A percentile compares a stretch with the other conserved stretches of the same genome.
These are phyloP conservation scores for Barypeithes pellucidus DNA, from an alignment of 2,888 invertebrate species.

Conservation along the genomic window DNA sequence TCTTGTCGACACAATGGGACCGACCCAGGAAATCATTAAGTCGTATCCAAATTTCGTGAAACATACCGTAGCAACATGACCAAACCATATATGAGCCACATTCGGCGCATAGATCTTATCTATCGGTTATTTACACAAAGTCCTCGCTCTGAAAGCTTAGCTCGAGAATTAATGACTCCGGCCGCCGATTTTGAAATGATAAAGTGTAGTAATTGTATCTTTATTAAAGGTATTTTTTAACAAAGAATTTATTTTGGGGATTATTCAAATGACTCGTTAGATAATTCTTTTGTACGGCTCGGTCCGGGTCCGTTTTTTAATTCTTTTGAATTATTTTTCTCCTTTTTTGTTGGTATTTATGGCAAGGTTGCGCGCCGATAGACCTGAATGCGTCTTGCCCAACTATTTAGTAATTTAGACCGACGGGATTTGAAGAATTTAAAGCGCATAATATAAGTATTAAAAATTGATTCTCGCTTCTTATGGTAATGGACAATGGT, in stretches of 20 bases:
- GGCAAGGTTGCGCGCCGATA: constrained; percentile 39
- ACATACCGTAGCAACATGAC: no score
- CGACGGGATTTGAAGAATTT: constrained; percentile 30
- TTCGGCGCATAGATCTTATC: constrained; percentile 59
- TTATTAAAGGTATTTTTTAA: constrained; percentile 65
- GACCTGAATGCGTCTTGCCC: constrained; percentile 36
- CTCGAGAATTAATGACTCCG: constrained; percentile 67
- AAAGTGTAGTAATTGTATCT: constrained; percentile 67
- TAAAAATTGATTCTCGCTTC: constrained; percentile 20
- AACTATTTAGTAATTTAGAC: constrained; percentile 26
- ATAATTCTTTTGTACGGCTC: constrained; percentile 48
- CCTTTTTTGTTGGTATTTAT: constrained; percentile 49
- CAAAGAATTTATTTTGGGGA: constrained; percentile 57
- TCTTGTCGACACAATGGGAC: no score
- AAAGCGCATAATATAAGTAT: background rate
- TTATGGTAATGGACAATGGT: background rate
- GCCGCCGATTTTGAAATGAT: constrained; percentile 67
- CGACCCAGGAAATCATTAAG: no score
- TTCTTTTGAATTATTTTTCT: constrained; percentile 44
- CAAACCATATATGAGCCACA: constrained; percentile 61
- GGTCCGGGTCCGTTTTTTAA: constrained; percentile 50
- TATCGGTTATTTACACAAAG: constrained; percentile 59
- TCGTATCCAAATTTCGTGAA: no score
- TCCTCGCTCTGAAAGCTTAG: constrained; percentile 66
- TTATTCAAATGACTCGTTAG: constrained; percentile 54